Evolutionary conservation across 2,113 vertebrate genomes (phyloP), one percentile per base, ranked within the genome.

Genomic region (Rhabdornis inornatus): DNA sequence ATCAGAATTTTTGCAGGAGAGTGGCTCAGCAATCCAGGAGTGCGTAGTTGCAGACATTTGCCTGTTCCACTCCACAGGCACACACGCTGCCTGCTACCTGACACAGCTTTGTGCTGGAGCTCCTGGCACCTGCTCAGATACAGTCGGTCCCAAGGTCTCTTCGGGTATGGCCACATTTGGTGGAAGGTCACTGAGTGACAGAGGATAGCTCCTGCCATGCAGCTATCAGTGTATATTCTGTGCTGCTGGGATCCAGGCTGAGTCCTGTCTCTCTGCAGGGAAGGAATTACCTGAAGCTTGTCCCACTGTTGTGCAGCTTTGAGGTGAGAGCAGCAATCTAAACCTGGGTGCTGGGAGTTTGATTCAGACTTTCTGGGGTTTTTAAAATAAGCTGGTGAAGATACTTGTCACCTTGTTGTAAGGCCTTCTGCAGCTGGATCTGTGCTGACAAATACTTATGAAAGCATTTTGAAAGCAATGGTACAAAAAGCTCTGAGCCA

Each of bases 21-120:
- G 28, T 69, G 39, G 35, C 44, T 53, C 27, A 65, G 55, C 37
- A 23, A 4, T 78, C n/a, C 69, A 84, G 31, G 39, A 77, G 21
- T 4, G 4, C 0, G 0, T 16, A 24, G 19, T 30, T 75, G 31
- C 7, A 3, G 65, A 11, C 19, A 14, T 71, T 68, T 64, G 45
- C n/a, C 20, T 3, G 0, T 68, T 89, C n/a, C 13, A 37, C 35
- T 24, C 35, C 10, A 4, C 10, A 31, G 27, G 39, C 17, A 42
- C 5, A 2, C 10, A 4, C 0, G 0, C 33, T 52, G 10, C 37
- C 35, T 65, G 22, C 39, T 68, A 20, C 17, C 37, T 82, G 56
- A 49, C n/a, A 39, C 50, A 42, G 20, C 35, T 71, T 44, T 37
- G 5, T 55, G 55, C 39, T 81, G 56, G 7, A 52, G 31, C 14